Evolutionary conservation across 2,113 vertebrate genomes (phyloP), one percentile per base, ranked within the genome.

Genomic region (Furnarius figulus): DNA sequence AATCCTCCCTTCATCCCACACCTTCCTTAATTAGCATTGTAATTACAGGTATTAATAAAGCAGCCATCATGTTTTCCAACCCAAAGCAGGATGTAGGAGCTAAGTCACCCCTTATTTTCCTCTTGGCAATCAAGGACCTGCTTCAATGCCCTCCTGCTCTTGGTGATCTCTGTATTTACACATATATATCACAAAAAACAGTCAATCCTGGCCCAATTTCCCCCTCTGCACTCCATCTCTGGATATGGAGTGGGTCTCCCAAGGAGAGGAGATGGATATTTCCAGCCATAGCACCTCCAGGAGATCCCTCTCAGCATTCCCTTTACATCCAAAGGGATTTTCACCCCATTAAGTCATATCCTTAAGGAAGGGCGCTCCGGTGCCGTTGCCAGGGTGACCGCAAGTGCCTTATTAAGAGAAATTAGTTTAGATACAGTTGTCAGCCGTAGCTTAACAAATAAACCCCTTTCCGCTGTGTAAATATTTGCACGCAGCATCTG

Each of bases 371-470:
- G 73, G 65, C 10, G 3, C 62, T 68, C 40, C 0, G 14, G 37
- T n/a, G 87, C 74, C 35, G 91, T 90, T 95, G 46, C 89, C 58
- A 18, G 74, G 97, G 96, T 89, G 95, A 97, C 91, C 2, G 6
- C 82, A 33, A 97, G 90, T 27, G 72, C 83, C 87, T 96, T 61
- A 96, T 97, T 97, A 97, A 94, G 56, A 95, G 55, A 95, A 97
- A 98, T 98, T 96, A 97, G 92, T 91, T 87, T 21, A 82, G 75
- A 18, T 79, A 53, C 85, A 71, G 79, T 94, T 96, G 94, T 90
- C 97, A 97, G 73, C 67, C 24, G 7, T 30, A 85, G 92, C 90
- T 95, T 94, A 95, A 97, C 97, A 96, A 98, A 95, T 89, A 95
- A 96, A 39, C 91, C 96, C 95, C 87, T 89, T 96, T 66, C 52